Evolutionary conservation across 2,888 invertebrate genomes (phyloP).

Genomic region (Hyles lineata): DNA sequence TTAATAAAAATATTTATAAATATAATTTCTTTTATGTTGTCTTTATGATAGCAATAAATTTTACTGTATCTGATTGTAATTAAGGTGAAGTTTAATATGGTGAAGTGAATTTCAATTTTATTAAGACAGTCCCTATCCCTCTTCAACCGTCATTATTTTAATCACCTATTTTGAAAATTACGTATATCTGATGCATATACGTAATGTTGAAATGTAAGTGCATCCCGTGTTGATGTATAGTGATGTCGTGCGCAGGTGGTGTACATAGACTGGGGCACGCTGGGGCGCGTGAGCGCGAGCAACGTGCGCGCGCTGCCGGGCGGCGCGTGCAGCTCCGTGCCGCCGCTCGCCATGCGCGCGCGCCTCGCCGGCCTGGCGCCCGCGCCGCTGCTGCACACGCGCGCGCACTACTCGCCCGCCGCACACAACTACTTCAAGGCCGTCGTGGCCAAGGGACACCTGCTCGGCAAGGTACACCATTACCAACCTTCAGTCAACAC

Average conservation of each 20-base stretch:
- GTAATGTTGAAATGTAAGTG: too few species aligned
- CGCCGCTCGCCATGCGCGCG: slow-evolving; percentile 87
- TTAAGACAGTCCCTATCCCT: too few species aligned
- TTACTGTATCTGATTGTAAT: too few species aligned
- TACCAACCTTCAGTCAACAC: too few species aligned
- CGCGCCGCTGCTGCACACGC: slow-evolving; percentile 82
- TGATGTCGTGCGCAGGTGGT: slow-evolving; percentile 82
- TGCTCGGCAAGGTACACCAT: slow-evolving; percentile 78
- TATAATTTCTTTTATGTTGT: too few species aligned
- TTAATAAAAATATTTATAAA: too few species aligned
- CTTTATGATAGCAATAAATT: too few species aligned
- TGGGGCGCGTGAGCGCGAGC: slow-evolving; percentile 69
- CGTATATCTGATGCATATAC: too few species aligned
- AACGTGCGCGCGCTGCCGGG: slow-evolving; percentile 74
- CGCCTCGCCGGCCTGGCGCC: slow-evolving; percentile 89
- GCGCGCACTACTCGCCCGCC: slow-evolving; percentile 86
- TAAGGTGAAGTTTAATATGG: too few species aligned
- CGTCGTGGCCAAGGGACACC: slow-evolving; percentile 56
- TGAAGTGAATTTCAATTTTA: too few species aligned
- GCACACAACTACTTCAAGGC: slow-evolving; percentile 85
- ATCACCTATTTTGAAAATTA: too few species aligned
- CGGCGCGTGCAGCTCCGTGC: slow-evolving; percentile 57
- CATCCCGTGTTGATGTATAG: slow-evolving; percentile 25
- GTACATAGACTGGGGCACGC: slow-evolving; percentile 92
- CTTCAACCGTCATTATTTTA: too few species aligned